Evolutionary conservation across 2,113 vertebrate species (phyloP).

Genomic region (Upupa epops): DNA sequence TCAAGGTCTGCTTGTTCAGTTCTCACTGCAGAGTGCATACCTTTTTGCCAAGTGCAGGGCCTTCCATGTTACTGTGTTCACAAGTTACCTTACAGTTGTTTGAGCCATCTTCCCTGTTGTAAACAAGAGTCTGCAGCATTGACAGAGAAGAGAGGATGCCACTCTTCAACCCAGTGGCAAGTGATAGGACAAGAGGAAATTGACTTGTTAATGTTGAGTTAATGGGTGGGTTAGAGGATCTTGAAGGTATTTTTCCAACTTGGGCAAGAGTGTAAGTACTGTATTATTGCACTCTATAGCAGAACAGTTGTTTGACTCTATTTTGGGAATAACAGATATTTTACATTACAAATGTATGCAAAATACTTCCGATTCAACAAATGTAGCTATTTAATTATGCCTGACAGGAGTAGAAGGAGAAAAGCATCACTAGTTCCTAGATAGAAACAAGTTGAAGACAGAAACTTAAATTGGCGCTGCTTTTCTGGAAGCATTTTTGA

Average conservation of each 20-base stretch:
- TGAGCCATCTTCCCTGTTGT: too few relatives aligned
- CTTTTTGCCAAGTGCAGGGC: too few relatives aligned
- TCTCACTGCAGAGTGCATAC: too few relatives aligned
- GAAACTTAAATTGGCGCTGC: neutral
- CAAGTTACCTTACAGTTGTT: too few relatives aligned
- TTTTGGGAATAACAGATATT: neutral
- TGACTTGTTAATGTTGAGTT: too few relatives aligned
- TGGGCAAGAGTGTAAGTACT: neutral
- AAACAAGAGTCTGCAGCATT: neutral
- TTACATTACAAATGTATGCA: neutral
- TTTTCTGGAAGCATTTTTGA: neutral
- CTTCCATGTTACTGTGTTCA: too few relatives aligned
- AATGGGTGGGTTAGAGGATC: too few relatives aligned
- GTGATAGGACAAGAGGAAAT: too few relatives aligned
- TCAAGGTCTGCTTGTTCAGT: too few relatives aligned
- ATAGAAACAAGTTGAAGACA: neutral
- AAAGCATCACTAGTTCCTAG: neutral
- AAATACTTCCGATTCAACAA: neutral
- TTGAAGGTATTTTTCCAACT: too few relatives aligned
- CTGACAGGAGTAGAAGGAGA: neutral
- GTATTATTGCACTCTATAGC: neutral
- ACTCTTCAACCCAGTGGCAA: too few relatives aligned
- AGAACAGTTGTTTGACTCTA: neutral
- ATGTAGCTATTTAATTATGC: neutral
- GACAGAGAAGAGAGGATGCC: too few relatives aligned